phyloP scores from a whole-genome alignment of 2,113 vertebrate species.

The Myrmecophaga tridactyla region DNA sequence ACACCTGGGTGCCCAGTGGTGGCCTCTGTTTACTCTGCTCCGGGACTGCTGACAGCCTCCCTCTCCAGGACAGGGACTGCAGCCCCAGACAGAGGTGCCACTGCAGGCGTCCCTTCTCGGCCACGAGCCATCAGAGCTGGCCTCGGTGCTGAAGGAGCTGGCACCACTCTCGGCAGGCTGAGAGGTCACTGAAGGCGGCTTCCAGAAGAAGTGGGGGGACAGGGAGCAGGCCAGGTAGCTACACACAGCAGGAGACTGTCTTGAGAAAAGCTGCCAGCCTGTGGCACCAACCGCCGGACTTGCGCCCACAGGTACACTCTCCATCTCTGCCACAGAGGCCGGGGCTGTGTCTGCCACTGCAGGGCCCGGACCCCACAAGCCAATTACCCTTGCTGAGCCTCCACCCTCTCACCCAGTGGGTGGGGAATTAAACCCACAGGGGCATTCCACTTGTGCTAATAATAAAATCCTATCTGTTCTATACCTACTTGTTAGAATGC shows the following conservation, averaged over 20 bases:
- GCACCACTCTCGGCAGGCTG: neutral
- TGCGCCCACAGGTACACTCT: fast-evolving
- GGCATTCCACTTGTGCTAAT: neutral
- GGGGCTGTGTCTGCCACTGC: neutral
- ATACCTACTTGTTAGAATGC: no score
- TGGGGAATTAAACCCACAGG: neutral
- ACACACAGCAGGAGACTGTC: neutral
- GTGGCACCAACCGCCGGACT: fast-evolving
- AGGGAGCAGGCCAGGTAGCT: neutral
- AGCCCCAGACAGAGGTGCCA: neutral
- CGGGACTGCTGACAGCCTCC: neutral
- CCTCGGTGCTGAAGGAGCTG: neutral
- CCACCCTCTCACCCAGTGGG: neutral
- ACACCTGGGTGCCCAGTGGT: neutral
- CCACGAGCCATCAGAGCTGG: neutral
- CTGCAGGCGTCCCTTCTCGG: neutral
- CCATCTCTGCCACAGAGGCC: neutral
- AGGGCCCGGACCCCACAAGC: neutral
- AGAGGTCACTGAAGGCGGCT: neutral
- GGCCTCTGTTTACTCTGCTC: neutral
- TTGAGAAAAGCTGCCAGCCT: neutral
- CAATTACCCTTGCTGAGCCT: neutral
- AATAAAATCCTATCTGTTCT: neutral
- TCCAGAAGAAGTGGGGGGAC: neutral
- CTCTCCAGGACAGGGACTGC: neutral